phyloP scores from a whole-genome alignment of 2,888 invertebrate species.

The Schizaphis graminum region DNA sequence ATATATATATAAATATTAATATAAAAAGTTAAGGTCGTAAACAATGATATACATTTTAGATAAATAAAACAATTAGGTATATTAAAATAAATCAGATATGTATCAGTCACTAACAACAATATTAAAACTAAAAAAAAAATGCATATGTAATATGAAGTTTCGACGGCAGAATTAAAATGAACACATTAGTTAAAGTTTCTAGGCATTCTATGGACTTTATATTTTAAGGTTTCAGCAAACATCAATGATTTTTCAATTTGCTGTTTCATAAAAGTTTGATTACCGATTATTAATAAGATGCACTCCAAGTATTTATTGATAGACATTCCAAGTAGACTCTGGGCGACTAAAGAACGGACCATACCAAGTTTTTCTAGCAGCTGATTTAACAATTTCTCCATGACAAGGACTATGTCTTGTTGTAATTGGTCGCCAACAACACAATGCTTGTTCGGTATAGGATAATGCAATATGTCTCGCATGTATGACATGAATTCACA shows the following conservation, averaged over 20 bases:
- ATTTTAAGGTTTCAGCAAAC: conserved; percentile 8
- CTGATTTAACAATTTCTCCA: conserved; percentile 37
- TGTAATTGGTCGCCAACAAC: conserved; percentile 39
- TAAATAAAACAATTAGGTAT: not conserved
- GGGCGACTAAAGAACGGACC: not conserved
- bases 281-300: conserved; percentile 14
- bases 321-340: conserved; percentile 21
- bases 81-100: not conserved
- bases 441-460: conserved; percentile 53
- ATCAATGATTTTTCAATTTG: not conserved
- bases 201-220: not conserved
- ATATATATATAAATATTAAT: not conserved
- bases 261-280: conserved; percentile 33
- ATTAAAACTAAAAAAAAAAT: not conserved
- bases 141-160: not conserved
- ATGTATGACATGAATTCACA: conserved; percentile 47
- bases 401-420: conserved; percentile 36
- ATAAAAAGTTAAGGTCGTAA: not conserved
- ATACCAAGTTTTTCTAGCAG: not conserved
- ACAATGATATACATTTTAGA: not conserved
- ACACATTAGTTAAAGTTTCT: conserved; percentile 28
- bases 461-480: conserved; percentile 45
- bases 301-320: conserved; percentile 57
- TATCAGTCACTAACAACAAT: not conserved
- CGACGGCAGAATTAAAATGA: not conserved